A percentile compares a stretch with the other conserved stretches of the same genome.
phyloP scores from a whole-genome alignment of 2,113 vertebrate genomes.

The Ovibos moschatus region DNA sequence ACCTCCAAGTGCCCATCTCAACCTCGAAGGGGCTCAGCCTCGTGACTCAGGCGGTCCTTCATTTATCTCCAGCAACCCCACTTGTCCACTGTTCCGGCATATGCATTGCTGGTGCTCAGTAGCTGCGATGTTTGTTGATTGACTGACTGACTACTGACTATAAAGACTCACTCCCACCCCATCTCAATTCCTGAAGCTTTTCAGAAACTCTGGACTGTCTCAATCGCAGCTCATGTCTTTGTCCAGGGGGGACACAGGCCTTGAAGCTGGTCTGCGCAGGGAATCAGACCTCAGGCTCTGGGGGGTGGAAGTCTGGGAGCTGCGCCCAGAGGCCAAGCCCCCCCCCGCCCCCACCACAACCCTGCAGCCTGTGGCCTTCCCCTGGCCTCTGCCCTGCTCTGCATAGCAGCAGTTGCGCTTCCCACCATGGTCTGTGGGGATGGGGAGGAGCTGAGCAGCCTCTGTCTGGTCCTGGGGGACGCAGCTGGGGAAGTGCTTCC shows the following conservation, averaged over 20 bases:
- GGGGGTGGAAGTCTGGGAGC: neutral
- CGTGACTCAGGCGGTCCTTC: neutral
- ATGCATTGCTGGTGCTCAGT: too few relatives aligned
- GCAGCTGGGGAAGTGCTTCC: neutral
- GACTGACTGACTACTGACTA: neutral
- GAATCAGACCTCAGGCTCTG: neutral
- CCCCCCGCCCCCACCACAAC: too few relatives aligned
- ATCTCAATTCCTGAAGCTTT: neutral
- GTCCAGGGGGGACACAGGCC: neutral
- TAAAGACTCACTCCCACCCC: neutral
- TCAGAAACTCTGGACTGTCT: neutral
- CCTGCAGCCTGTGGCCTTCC: neutral
- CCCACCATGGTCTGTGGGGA: neutral
- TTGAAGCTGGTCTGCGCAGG: neutral
- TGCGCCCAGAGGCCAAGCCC: neutral
- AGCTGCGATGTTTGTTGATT: neutral
- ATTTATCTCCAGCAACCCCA: neutral
- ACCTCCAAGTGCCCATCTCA: neutral
- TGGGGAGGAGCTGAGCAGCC: neutral
- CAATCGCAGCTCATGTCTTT: neutral
- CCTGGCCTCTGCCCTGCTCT: neutral
- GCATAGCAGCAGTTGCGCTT: neutral
- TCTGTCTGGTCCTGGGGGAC: neutral
- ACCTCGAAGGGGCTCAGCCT: neutral
- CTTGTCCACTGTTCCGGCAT: neutral